A percentile compares a stretch with the other conserved stretches of the same genome.
Evolutionary conservation across 2,797 vertebrate species (phyloP).

Genomic region (Apodemus agrarius): DNA sequence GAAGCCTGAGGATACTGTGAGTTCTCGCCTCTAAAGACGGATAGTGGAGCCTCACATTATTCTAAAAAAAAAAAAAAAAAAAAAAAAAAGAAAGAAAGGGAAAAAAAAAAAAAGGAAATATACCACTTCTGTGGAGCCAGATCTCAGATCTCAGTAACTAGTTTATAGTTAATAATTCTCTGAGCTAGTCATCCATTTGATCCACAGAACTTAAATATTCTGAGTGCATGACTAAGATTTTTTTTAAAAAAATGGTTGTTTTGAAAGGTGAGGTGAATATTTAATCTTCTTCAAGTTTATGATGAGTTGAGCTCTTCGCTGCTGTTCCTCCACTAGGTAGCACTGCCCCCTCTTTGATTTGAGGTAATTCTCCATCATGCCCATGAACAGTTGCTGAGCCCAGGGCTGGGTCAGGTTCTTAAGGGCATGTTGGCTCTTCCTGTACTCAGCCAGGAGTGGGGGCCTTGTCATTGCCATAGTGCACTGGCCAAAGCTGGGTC

Average conservation of each 20-base stretch:
- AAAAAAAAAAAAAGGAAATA: no score
- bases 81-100: no score
- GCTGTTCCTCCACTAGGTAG: not conserved
- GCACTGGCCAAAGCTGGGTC: not conserved
- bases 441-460: not conserved
- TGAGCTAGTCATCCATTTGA: not conserved
- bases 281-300: not conserved
- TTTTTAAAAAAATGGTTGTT: not conserved
- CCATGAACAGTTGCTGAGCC: no score
- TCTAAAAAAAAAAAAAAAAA: not conserved
- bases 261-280: not conserved
- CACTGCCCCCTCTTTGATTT: not conserved
- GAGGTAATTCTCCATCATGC: not conserved
- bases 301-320: not conserved
- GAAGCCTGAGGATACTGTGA: not conserved
- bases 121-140: not conserved
- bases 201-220: not conserved
- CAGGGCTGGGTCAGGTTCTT: not conserved
- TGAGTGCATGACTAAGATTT: not conserved
- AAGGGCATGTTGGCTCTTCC: not conserved
- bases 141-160: not conserved
- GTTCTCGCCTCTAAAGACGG: not conserved
- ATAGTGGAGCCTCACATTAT: not conserved
- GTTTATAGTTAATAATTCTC: not conserved
- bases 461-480: not conserved